Evolutionary conservation across 1,140 invertebrate genomes (phyloP).

Genomic region (Drosophila melanogaster): Release_6_plus_ISO1_MT NT_033777.3:10283001-10283500

Average conservation of each 20-base stretch:
- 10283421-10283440: conserved; percentile 9
- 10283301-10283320: too few relatives aligned
- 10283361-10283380: too few relatives aligned
- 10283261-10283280: neutral
- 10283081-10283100: neutral
- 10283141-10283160: conserved; percentile 35
- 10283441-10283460: neutral
- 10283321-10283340: too few relatives aligned
- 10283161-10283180: conserved; percentile 61
- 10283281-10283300: too few relatives aligned
- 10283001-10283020: conserved; percentile 71
- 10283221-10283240: conserved; percentile 12
- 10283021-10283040: conserved; percentile 68
- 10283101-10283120: conserved; percentile 9
- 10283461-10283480: conserved; percentile 7
- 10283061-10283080: conserved; percentile 41
- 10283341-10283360: too few relatives aligned
- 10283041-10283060: conserved; percentile 53
- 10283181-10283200: conserved; percentile 58
- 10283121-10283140: conserved; percentile 5
- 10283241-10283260: neutral
- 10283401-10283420: conserved; percentile 4
- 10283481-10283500: conserved; percentile 5
- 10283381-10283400: conserved; percentile 1
- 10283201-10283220: conserved; percentile 47